Evolutionary conservation across 2,888 invertebrate species (phyloP).

Genomic region (Chromoteleia sp.): DNA sequence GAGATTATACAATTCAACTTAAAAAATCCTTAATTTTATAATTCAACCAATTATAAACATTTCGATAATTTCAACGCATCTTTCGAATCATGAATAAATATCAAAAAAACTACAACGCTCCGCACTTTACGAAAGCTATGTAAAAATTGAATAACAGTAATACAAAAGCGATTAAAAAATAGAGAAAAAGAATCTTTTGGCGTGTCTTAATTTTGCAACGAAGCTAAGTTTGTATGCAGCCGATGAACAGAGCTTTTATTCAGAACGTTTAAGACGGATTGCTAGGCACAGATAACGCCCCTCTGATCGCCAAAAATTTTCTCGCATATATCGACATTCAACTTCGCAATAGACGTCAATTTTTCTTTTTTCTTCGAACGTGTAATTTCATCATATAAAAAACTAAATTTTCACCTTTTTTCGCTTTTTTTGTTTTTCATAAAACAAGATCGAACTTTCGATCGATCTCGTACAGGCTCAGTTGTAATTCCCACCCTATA

Average conservation of each 20-base stretch:
- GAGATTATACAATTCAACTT: conserved; percentile 4
- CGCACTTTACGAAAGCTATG: conserved; percentile 70
- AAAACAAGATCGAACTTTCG: conserved; percentile 62
- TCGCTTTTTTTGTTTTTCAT: conserved; percentile 64
- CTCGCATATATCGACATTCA: conserved; percentile 75
- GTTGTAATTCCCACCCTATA: conserved; percentile 72
- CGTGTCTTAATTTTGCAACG: conserved; percentile 49
- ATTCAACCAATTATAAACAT: conserved; percentile 38
- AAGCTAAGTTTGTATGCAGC: conserved; percentile 63
- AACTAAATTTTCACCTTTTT: conserved; percentile 82
- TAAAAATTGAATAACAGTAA: conserved; percentile 73
- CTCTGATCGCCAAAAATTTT: conserved; percentile 58
- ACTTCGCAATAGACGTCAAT: conserved; percentile 79
- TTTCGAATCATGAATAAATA: conserved; percentile 25
- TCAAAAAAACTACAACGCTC: conserved; percentile 75
- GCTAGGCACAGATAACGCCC: conserved; percentile 75
- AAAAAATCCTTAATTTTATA: conserved; percentile 37
- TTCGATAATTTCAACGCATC: conserved; percentile 9
- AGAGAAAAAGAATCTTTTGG: conserved; percentile 44
- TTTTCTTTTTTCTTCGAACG: conserved; percentile 74
- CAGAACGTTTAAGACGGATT: conserved; percentile 70
- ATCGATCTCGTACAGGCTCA: conserved; percentile 35
- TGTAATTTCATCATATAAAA: conserved; percentile 80
- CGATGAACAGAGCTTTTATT: conserved; percentile 62
- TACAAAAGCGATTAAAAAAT: conserved; percentile 71